Percentiles rank a stretch among this genome's conserved stretches.
phyloP scores from a whole-genome alignment of 2,113 vertebrate species.

The Pterocles gutturalis region DNA sequence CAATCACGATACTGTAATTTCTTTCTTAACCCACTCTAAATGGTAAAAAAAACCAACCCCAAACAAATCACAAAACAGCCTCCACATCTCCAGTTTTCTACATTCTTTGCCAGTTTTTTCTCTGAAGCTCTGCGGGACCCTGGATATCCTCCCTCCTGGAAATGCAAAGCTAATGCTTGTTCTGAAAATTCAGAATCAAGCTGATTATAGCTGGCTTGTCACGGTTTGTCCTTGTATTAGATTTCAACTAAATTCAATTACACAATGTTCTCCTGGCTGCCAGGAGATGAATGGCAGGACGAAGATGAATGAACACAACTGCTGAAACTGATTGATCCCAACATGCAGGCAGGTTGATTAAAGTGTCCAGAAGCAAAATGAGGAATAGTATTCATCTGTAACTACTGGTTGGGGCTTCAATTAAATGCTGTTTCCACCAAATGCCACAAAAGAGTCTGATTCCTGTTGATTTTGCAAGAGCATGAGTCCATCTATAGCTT shows the following conservation, averaged over 20 bases:
- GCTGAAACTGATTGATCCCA: slow-evolving; percentile 75
- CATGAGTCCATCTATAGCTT: background rate
- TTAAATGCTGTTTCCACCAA: slow-evolving; percentile 67
- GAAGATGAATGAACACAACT: slow-evolving; percentile 74
- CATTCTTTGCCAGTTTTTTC: background rate
- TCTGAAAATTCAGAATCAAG: slow-evolving; percentile 42
- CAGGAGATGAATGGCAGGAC: slow-evolving; percentile 70
- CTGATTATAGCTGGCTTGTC: slow-evolving; percentile 55
- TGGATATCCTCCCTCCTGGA: background rate
- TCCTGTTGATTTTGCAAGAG: slow-evolving; percentile 16
- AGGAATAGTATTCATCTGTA: slow-evolving; percentile 70
- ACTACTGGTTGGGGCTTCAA: slow-evolving; percentile 60
- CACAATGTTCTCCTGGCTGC: slow-evolving; percentile 59
- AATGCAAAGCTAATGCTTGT: slow-evolving; percentile 8
- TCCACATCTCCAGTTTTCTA: background rate
- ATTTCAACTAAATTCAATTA: slow-evolving; percentile 80
- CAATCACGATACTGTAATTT: background rate
- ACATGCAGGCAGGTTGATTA: slow-evolving; percentile 73
- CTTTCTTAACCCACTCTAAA: background rate
- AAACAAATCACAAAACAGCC: background rate
- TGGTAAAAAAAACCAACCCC: background rate
- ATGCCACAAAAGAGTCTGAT: slow-evolving; percentile 30
- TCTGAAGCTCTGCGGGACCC: background rate
- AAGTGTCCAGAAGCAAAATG: slow-evolving; percentile 75
- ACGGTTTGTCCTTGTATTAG: slow-evolving; percentile 66